phyloP scores from a whole-genome alignment of 2,113 vertebrate genomes.

The Cygnus buccinator region DNA sequence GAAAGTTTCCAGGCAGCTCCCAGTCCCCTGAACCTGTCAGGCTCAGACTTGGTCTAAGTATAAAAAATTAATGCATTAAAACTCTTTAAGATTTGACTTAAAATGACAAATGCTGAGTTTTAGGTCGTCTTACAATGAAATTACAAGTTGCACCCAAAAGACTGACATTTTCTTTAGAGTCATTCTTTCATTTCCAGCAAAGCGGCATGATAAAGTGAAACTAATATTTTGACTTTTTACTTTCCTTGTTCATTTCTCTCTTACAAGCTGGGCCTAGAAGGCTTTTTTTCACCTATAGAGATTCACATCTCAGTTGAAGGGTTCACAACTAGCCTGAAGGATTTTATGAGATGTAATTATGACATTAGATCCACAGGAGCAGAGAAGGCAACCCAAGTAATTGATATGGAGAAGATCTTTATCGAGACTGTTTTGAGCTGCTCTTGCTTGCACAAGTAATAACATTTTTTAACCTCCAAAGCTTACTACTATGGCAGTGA shows the following conservation, averaged over 20 bases:
- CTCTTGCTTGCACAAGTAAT: background rate
- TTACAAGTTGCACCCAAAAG: background rate
- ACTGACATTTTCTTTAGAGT: background rate
- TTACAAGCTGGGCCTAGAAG: background rate
- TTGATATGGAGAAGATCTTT: background rate
- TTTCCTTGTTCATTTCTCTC: background rate
- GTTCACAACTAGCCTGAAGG: conserved; percentile 1
- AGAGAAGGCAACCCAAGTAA: background rate
- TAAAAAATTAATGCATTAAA: background rate
- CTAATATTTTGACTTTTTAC: background rate
- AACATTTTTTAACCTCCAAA: conserved; percentile 1
- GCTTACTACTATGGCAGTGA: background rate
- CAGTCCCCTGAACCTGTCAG: background rate
- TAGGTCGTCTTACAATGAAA: background rate
- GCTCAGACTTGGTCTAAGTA: background rate
- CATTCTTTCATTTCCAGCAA: background rate
- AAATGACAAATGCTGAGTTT: background rate
- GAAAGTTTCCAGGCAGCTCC: background rate
- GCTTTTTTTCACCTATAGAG: background rate
- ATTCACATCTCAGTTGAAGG: background rate
- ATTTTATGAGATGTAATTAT: background rate
- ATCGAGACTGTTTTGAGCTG: rapidly evolving
- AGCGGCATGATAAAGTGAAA: background rate
- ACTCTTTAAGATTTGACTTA: background rate
- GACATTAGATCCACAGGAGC: background rate